Evolutionary conservation across 2,113 vertebrate species (phyloP), one percentile per base, ranked within the genome.

Genomic region (Pachyramphus minor): DNA sequence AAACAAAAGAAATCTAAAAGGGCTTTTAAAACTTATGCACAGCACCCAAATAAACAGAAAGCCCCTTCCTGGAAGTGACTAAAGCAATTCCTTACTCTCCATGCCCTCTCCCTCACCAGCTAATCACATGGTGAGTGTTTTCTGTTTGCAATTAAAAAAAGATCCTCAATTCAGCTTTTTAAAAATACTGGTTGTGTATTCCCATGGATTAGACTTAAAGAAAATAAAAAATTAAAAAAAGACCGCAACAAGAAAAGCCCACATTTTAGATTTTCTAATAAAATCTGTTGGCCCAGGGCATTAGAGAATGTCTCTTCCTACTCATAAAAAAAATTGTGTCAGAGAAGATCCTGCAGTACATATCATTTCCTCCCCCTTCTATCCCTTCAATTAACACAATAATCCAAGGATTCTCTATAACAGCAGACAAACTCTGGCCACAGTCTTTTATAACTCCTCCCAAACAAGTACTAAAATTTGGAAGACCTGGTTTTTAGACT

Each of bases 241-340:
- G n/a, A 21, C 12, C 47, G 7, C 8, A 20, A 44, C 6, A 30
- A 31, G 9, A 10, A 68, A 23, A 3, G 5, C 22, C 0, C 42
- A 41, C 27, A 33, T 53, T 39, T 42, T 45, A 69, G 13, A 39
- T 58, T 62, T 89, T 23, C 22, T 45, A 62, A 28, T 14, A 31
- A 67, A 84, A 62, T 5, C 5, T 58, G 8, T 25, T 68, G 49
- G 2, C 52, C 41, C 12, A 21, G 41, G 8, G 2, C 2, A 2
- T 33, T 33, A 41, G 6, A 58, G 14, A 69, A 67, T 14, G 1
- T 8, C 11, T 19, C 1, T 42, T 72, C 21, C 30, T 74, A 50
- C 41, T 45, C 33, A 41, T 16, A 45, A 60, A 69, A 37, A 37
- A 5, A 33, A 72, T 4, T 35, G 18, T n/a, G 13, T 11, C 37